Conservation (phyloP, 2,797 vertebrate genomes). For the Ciconia nigra region DNA sequence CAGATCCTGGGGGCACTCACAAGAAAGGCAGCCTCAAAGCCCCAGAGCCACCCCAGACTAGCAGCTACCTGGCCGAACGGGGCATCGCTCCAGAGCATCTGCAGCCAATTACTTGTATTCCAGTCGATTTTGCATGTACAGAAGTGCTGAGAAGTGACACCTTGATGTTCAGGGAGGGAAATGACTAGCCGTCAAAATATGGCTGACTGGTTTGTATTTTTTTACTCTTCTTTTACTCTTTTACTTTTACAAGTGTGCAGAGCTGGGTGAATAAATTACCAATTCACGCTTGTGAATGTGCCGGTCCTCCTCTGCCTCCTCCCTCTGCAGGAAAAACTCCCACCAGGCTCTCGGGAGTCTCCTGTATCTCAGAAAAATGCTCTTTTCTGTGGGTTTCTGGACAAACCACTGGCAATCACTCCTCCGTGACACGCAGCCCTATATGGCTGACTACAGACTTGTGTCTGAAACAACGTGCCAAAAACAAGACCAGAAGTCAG, state of each 20-base stretch:
- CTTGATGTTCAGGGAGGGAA: not conserved
- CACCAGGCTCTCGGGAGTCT: not conserved
- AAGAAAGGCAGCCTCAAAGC: not conserved
- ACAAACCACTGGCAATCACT: not conserved
- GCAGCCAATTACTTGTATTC: not conserved
- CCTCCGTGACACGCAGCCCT: not conserved
- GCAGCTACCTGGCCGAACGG: not conserved
- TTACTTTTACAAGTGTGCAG: not conserved
- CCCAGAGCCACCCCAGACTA: not conserved
- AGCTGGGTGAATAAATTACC: not conserved
- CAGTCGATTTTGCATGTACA: not conserved
- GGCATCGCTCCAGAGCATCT: not conserved
- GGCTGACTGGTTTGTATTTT: not conserved
- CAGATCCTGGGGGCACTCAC: not conserved
- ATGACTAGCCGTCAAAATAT: not conserved
- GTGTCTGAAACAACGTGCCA: not conserved
- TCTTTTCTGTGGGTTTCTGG: not conserved
- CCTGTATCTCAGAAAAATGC: not conserved
- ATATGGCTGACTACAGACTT: not conserved
- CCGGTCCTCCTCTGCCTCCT: not conserved
- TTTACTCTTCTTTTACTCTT: not conserved
- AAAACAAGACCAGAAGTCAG: not conserved
- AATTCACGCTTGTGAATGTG: not conserved
- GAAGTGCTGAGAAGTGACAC: not conserved
- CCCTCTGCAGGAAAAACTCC: not conserved